A percentile compares a stretch with the other conserved stretches of the same genome.
Conservation (phyloP, 2,888 invertebrate species). For the Candidula unifasciata region DNA sequence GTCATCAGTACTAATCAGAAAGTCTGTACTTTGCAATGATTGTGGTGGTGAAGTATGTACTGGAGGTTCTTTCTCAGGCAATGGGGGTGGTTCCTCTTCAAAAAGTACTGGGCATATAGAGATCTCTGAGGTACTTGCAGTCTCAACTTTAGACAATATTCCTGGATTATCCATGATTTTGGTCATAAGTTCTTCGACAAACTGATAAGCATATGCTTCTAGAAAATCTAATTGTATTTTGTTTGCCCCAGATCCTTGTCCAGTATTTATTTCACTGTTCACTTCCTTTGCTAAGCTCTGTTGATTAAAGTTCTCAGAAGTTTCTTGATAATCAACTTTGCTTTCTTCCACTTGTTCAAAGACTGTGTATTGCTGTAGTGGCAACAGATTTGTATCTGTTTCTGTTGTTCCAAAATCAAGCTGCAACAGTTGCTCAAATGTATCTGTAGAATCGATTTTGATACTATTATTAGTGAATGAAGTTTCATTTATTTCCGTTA, state of each 20-base stretch:
- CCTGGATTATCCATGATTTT: conserved; percentile 51
- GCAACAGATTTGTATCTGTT: not conserved
- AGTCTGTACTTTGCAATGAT: conserved; percentile 30
- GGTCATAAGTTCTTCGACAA: conserved; percentile 38
- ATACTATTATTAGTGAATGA: not conserved
- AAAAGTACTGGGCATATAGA: conserved; percentile 5
- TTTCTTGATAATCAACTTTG: not conserved
- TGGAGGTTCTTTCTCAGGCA: conserved; percentile 52
- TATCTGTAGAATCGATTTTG: not conserved
- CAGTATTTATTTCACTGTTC: conserved; percentile 81
- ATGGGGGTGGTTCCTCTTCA: conserved; percentile 52
- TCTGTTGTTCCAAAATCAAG: not conserved
- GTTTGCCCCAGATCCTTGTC: conserved; percentile 83
- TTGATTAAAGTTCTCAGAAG: not conserved
- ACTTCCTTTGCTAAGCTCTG: not conserved
- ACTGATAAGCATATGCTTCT: conserved; percentile 22
- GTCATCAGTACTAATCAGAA: conserved; percentile 37
- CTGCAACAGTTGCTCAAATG: no score
- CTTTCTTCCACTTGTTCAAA: not conserved
- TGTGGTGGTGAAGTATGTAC: conserved; percentile 52
- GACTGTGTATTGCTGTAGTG: not conserved
- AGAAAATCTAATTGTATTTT: not conserved
- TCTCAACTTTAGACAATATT: conserved; percentile 47
- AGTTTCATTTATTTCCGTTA: not conserved
- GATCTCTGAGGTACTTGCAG: conserved; percentile 46